These are phyloP conservation scores for Neodiprion fabricii DNA, from an alignment of 1,140 invertebrate genomes.

Conservation along the genomic window DNA sequence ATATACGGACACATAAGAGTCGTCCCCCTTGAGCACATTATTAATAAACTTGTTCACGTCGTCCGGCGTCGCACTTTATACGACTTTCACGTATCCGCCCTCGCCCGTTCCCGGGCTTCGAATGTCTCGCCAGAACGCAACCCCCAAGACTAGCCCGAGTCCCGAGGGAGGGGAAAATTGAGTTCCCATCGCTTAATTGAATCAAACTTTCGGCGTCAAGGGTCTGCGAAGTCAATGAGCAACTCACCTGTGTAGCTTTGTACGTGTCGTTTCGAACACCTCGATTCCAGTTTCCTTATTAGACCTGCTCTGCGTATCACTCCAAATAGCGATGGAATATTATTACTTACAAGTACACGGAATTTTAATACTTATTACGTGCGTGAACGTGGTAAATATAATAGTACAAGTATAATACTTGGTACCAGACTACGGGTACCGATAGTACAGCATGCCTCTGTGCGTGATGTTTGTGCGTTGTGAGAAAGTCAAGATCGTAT, in stretches of 20 bases:
- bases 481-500: too few relatives aligned
- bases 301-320: too few relatives aligned
- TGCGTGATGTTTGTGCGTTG: too few relatives aligned
- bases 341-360: too few relatives aligned
- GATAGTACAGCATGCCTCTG: too few relatives aligned
- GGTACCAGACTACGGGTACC: too few relatives aligned
- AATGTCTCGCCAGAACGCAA: neutral
- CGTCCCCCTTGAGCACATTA: neutral
- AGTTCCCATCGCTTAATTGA: constrained; percentile 2
- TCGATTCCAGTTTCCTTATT: too few relatives aligned
- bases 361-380: too few relatives aligned
- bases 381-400: too few relatives aligned
- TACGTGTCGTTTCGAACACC: too few relatives aligned
- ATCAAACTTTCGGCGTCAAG: constrained; percentile 7
- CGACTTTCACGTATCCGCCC: constrained; percentile 2
- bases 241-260: neutral
- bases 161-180: neutral
- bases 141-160: neutral
- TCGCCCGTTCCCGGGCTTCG: neutral
- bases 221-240: neutral
- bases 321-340: too few relatives aligned
- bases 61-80: constrained; percentile 1
- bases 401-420: too few relatives aligned
- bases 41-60: constrained; percentile 6
- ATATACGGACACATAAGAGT: neutral